A percentile compares a stretch with the other conserved stretches of the same genome.
These are phyloP conservation scores for Chrysomallon squamiferum DNA, from an alignment of 1,140 invertebrate species.

Conservation along the genomic window DNA sequence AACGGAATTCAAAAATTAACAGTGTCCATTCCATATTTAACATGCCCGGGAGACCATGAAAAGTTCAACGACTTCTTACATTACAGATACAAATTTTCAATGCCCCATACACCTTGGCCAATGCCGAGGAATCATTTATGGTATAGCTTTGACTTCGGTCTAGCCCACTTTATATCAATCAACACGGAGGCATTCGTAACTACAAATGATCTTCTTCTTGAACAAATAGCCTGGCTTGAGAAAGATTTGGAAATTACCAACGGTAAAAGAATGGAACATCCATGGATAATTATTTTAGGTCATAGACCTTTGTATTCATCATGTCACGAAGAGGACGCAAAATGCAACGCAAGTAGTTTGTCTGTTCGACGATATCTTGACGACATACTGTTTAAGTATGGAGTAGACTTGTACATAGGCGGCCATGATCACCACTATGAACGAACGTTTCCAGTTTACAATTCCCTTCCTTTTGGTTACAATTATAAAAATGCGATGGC, in stretches of 20 bases:
- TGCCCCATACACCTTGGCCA: conserved; percentile 57
- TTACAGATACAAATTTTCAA: conserved; percentile 59
- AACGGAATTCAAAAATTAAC: conserved; percentile 55
- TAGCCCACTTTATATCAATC: conserved; percentile 52
- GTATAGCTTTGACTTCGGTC: conserved; percentile 62
- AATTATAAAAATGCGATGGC: conserved; percentile 47
- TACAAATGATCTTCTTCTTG: conserved; percentile 18
- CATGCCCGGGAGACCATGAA: conserved; percentile 64
- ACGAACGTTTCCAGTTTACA: conserved; percentile 90
- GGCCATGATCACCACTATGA: conserved; percentile 97
- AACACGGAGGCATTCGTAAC: conserved; percentile 45
- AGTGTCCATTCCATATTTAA: conserved; percentile 62
- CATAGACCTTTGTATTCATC: conserved; percentile 61
- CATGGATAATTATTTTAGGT: conserved; percentile 60
- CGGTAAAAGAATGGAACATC: conserved; percentile 40
- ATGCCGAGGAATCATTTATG: conserved; percentile 56
- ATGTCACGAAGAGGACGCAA: conserved; percentile 33
- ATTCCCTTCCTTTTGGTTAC: conserved; percentile 66
- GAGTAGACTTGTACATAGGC: conserved; percentile 94
- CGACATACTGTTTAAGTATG: conserved; percentile 83
- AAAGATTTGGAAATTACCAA: conserved; percentile 45
- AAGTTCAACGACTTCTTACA: conserved; percentile 46
- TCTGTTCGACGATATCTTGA: conserved; percentile 69
- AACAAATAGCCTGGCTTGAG: conserved; percentile 47
- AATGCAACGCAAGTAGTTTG: conserved; percentile 23